Evolutionary conservation across 2,888 invertebrate species (phyloP), one percentile per base, ranked within the genome.

Genomic region (Parasteatoda lunata): DNA sequence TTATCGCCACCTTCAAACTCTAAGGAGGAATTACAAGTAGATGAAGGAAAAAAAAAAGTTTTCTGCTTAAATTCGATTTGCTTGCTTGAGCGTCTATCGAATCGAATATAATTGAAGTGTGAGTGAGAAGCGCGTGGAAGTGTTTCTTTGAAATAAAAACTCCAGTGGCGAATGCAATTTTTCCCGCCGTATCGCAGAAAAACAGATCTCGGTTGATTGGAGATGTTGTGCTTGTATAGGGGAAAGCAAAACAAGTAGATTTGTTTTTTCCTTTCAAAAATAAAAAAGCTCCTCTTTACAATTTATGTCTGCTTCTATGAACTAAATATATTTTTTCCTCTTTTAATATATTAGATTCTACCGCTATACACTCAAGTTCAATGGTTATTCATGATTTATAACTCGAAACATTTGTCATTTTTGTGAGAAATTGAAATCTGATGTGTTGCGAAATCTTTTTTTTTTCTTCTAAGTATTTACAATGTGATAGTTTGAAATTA

Each of bases 71-170:
- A 59, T 59, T 59, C 59, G 59, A 59, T 59, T 59, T 59, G 59
- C 59, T 59, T 59, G 59, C 59, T 59, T 7, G 59, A 59, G 59
- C 59, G n/a, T n/a, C 59, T n/a, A 59, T 59, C 59, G 59, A 59
- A 59, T 59, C 59, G 59, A 59, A 59, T 59, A 59, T 59, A 59
- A 59, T 59, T 59, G 59, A 59, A 59, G 59, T 59, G 9, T 59
- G 59, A 13, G 59, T 4, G 59, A 59, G 8, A 59, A 59, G 59
- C 8, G 13, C 59, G 11, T n/a, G 8, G 9, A 59, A 59, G 59
- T 59, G 59, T 59, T 59, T 59, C 59, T 59, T 59, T 59, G 59
- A 9, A 59, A 8, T 59, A 59, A 59, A 59, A 59, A 59, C 7
- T 59, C 11, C 59, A 59, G n/a, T 59, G 13, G 59, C 30, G 30